Evolutionary conservation across 2,797 vertebrate species (phyloP).

Genomic region (Selene dorsalis): DNA sequence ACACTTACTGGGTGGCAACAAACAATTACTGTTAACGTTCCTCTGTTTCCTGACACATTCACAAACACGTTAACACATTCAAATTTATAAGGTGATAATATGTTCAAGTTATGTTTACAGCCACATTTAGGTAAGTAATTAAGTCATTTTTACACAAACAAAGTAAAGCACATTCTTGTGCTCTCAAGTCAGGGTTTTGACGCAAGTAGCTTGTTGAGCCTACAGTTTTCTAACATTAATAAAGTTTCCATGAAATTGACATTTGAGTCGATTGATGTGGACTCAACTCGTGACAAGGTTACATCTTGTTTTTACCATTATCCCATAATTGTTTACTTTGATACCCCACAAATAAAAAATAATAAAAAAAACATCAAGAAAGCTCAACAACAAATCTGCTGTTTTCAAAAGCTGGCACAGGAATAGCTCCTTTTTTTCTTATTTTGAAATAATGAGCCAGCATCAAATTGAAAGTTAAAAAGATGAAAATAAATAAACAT

Average conservation of each 20-base stretch:
- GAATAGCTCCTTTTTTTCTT: too few species aligned
- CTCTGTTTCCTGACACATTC: neutral
- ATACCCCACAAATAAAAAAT: neutral
- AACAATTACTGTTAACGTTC: neutral
- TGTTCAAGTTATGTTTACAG: neutral
- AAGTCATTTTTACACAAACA: neutral
- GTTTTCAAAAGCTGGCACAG: slow-evolving; percentile 10
- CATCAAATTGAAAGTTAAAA: neutral
- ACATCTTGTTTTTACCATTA: slow-evolving; percentile 1
- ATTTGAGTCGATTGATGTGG: neutral
- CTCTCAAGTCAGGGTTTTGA: too few species aligned
- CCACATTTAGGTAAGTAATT: neutral
- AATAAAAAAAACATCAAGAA: neutral
- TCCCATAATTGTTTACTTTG: neutral
- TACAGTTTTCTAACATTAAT: neutral
- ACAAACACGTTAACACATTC: neutral
- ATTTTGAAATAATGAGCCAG: neutral
- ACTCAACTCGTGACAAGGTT: neutral
- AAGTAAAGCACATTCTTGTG: neutral
- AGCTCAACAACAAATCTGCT: slow-evolving; percentile 14
- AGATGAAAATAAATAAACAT: slow-evolving; percentile 18
- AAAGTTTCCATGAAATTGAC: slow-evolving; percentile 4
- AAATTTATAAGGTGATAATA: neutral
- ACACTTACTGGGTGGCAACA: neutral
- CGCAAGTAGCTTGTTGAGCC: neutral